Percentiles rank a stretch among this genome's conserved stretches.
phyloP scores from a whole-genome alignment of 2,797 vertebrate genomes.

The Macrochelys suwanniensis region DNA sequence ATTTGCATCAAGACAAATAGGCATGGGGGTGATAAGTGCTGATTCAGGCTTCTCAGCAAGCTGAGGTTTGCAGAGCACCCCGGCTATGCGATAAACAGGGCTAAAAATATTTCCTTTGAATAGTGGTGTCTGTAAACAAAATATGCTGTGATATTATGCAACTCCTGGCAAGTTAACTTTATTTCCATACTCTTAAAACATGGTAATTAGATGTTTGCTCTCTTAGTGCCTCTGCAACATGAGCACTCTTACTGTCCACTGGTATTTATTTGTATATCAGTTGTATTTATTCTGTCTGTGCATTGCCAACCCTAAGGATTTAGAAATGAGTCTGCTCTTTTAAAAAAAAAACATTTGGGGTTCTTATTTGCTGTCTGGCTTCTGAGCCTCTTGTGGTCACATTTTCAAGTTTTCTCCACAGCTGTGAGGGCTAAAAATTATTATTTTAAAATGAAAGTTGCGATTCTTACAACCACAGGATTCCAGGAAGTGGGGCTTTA shows the following conservation, averaged over 20 bases:
- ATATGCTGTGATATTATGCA: neutral
- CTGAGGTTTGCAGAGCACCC: neutral
- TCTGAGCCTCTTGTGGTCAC: neutral
- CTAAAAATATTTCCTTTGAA: slow-evolving; percentile 7
- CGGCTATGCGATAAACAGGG: neutral
- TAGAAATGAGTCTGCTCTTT: neutral
- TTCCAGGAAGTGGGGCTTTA: neutral
- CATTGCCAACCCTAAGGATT: neutral
- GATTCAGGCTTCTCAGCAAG: neutral
- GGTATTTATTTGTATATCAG: neutral
- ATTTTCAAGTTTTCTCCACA: neutral
- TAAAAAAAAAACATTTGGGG: neutral
- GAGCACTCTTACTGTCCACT: neutral
- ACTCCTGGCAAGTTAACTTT: slow-evolving; percentile 2
- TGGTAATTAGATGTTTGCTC: neutral
- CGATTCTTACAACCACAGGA: neutral
- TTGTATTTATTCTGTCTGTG: neutral
- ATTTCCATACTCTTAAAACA: slow-evolving; percentile 23
- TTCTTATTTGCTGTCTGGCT: neutral
- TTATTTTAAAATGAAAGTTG: neutral
- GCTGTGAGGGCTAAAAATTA: neutral
- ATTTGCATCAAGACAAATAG: slow-evolving; percentile 29
- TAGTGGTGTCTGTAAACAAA: slow-evolving; percentile 44
- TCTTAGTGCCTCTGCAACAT: slow-evolving; percentile 20
- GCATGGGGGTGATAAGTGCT: neutral